Conservation (phyloP, 2,113 vertebrate species). For the Brienomyrus brachyistius region DNA sequence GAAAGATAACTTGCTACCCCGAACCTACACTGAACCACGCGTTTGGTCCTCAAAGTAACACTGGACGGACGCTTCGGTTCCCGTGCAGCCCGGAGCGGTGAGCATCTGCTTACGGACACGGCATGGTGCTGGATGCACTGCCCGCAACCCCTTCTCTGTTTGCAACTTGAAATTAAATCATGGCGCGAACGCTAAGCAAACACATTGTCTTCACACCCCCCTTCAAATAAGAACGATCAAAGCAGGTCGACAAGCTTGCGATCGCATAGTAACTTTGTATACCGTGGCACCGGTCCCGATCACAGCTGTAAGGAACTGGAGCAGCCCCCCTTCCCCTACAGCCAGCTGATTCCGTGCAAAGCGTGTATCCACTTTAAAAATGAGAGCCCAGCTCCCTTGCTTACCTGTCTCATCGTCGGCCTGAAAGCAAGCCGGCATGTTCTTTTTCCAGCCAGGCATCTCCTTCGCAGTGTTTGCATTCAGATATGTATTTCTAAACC, state of each 20-base stretch:
- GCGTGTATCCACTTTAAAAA: background rate
- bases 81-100: background rate
- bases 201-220: background rate
- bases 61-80: background rate
- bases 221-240: background rate
- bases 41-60: background rate
- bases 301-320: background rate
- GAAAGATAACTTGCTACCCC: background rate
- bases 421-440: constrained; percentile 68
- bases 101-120: background rate
- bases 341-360: constrained; percentile 1
- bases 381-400: constrained; percentile 21
- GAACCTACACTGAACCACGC: background rate
- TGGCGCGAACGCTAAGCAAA: background rate
- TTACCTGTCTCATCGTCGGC: constrained; percentile 67
- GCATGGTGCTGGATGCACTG: background rate
- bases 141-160: background rate
- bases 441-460: constrained; percentile 75
- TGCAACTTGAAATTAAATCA: background rate
- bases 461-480: constrained; percentile 28
- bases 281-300: background rate
- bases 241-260: background rate
- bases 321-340: background rate
- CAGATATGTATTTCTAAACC: constrained; percentile 6
- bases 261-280: background rate